Evolutionary conservation across 2,888 invertebrate genomes (phyloP).

Genomic region (Portevinia maculata): DNA sequence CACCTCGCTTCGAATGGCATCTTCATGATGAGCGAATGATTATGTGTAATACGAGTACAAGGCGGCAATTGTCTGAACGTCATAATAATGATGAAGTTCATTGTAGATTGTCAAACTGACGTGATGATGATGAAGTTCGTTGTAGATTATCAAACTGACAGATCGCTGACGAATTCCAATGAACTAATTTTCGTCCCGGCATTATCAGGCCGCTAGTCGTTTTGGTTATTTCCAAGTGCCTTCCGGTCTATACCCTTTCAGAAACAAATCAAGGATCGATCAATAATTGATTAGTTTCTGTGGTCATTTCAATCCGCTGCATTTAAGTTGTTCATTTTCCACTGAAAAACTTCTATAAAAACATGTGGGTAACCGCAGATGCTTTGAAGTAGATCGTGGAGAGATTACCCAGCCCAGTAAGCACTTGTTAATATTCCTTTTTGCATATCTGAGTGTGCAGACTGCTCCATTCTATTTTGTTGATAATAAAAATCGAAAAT

Average conservation of each 20-base stretch:
- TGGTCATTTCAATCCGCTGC: conserved; percentile 3
- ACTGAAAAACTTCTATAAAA: background rate
- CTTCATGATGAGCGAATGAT: conserved; percentile 1
- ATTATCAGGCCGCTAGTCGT: background rate
- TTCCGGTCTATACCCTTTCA: conserved; percentile 28
- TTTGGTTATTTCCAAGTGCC: conserved; percentile 11
- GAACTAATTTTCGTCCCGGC: background rate
- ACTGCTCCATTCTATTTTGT: conserved; percentile 9
- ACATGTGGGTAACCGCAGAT: background rate
- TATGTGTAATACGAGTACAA: conserved; percentile 14
- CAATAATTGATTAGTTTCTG: conserved; percentile 39
- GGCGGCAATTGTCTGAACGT: background rate
- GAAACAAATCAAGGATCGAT: conserved; percentile 43
- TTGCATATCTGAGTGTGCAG: background rate
- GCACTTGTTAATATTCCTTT: background rate
- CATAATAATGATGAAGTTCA: background rate
- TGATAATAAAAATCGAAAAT: conserved; percentile 55
- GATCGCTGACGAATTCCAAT: conserved; percentile 10
- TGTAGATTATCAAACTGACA: conserved; percentile 15
- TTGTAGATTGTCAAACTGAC: conserved; percentile 19
- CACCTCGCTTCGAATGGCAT: background rate
- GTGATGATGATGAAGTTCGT: background rate
- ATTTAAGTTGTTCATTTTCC: conserved; percentile 12
- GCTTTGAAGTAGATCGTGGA: conserved; percentile 15
- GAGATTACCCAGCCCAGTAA: no score